phyloP scores from a whole-genome alignment of 2,113 vertebrate species.

The Nibea coibor region DNA sequence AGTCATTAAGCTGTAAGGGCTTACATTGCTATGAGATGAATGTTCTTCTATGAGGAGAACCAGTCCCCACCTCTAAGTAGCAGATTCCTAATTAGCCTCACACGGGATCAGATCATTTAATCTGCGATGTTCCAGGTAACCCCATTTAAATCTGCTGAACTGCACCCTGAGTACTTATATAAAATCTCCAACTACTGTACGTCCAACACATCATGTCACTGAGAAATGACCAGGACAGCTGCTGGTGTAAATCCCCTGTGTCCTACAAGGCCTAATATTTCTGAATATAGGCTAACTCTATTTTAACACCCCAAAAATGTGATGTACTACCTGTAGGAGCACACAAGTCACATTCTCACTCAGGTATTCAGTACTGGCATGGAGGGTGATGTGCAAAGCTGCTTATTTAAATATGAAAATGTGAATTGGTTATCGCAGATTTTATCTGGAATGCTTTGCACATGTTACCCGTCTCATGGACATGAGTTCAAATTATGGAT shows the following conservation, averaged over 20 bases:
- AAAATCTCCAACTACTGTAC: constrained; percentile 55
- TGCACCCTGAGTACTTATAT: constrained; percentile 57
- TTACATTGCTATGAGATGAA: constrained; percentile 49
- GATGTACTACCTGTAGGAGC: not conserved
- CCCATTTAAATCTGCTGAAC: constrained; percentile 74
- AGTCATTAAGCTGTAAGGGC: constrained; percentile 51
- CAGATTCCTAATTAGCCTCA: constrained; percentile 73
- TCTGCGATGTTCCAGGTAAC: constrained; percentile 75
- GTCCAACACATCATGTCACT: constrained; percentile 22
- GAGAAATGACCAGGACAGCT: constrained; percentile 15
- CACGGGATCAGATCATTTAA: constrained; percentile 73
- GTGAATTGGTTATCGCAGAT: not conserved
- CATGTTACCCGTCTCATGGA: not conserved
- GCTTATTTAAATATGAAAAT: constrained; percentile 14
- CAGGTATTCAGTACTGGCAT: not conserved
- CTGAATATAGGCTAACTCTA: not conserved
- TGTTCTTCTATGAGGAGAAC: constrained; percentile 40
- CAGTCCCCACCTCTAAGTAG: constrained; percentile 47
- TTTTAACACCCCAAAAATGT: not conserved
- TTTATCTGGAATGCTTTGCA: constrained; percentile 10
- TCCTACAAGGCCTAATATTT: constrained; percentile 11
- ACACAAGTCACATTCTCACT: not conserved
- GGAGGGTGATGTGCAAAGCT: not conserved
- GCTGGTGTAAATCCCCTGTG: constrained; percentile 1
- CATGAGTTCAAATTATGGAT: not conserved